A percentile compares a stretch with the other conserved stretches of the same genome.
Conservation (phyloP, 1,140 invertebrate species). For the Polypedilum pembai region DNA sequence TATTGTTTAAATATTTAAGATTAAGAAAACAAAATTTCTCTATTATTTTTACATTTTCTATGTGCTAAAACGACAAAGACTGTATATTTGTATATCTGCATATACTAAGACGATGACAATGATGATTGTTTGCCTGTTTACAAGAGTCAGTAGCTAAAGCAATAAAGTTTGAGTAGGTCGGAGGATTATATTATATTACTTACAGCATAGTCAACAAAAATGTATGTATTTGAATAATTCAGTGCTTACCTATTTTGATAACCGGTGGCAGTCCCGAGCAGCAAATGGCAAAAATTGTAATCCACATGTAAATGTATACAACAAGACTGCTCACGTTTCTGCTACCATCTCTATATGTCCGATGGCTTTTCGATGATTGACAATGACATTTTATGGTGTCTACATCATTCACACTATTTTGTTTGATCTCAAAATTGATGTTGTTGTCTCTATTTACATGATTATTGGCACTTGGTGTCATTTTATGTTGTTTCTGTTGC, state of each 20-base stretch:
- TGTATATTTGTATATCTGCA: too few species aligned
- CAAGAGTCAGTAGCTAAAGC: background rate
- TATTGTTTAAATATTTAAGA: too few species aligned
- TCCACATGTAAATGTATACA: conserved; percentile 19
- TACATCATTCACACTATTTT: background rate
- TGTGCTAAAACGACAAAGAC: too few species aligned
- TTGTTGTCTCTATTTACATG: conserved; percentile 20
- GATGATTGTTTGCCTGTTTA: conserved; percentile 5
- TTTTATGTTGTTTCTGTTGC: background rate
- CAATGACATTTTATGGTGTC: conserved; percentile 10
- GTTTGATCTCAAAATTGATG: background rate
- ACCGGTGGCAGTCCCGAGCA: conserved; percentile 51
- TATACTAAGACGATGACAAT: background rate
- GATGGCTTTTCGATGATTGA: background rate
- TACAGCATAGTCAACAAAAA: background rate
- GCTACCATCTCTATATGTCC: background rate
- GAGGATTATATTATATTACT: background rate
- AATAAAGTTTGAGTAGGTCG: background rate
- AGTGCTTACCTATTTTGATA: conserved; percentile 56
- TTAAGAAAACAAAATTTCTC: too few species aligned
- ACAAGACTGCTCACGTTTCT: background rate
- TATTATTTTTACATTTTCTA: too few species aligned
- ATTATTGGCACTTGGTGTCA: conserved; percentile 16
- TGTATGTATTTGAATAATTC: background rate
- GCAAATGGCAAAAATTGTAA: conserved; percentile 24